Percentiles rank a stretch among this genome's conserved stretches.
Conservation (phyloP, 2,113 vertebrate genomes). For the Arothron firmamentum region DNA sequence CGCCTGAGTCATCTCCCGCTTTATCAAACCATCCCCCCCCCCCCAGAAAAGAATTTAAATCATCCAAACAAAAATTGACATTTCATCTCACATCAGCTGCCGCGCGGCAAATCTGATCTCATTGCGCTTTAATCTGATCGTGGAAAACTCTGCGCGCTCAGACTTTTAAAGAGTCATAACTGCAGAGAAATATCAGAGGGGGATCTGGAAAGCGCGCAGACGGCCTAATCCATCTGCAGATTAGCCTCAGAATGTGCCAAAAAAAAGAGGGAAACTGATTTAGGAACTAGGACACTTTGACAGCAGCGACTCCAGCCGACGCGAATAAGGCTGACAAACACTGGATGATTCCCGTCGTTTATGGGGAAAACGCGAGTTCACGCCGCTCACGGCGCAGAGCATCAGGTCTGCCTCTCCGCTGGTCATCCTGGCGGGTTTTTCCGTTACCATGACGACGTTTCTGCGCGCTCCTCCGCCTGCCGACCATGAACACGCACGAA, state of each 20-base stretch:
- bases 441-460: slow-evolving; percentile 61
- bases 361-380: slow-evolving; percentile 4
- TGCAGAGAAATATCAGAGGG: slow-evolving; percentile 11
- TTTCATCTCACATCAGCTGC: slow-evolving; percentile 18
- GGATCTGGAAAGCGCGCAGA: slow-evolving; percentile 13
- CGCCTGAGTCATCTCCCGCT: neutral
- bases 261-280: slow-evolving; percentile 3
- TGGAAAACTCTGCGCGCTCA: too few relatives aligned
- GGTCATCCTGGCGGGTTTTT: slow-evolving; percentile 57
- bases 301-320: slow-evolving; percentile 18
- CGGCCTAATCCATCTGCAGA: neutral
- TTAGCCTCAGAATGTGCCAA: neutral
- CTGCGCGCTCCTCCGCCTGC: slow-evolving; percentile 46
- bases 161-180: slow-evolving; percentile 14
- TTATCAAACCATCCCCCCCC: too few relatives aligned
- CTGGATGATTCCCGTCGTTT: slow-evolving; percentile 1
- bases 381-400: slow-evolving; percentile 16
- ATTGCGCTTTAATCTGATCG: neutral
- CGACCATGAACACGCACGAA: slow-evolving; percentile 50
- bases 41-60: neutral
- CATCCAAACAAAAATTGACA: slow-evolving; percentile 21
- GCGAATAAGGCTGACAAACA: neutral
- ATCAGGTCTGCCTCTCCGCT: slow-evolving; percentile 49
- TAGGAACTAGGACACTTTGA: slow-evolving; percentile 21
- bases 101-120: slow-evolving; percentile 9